These are phyloP conservation scores for Sminthurinus signatus DNA, from an alignment of 1,140 invertebrate species.

Conservation along the genomic window DNA sequence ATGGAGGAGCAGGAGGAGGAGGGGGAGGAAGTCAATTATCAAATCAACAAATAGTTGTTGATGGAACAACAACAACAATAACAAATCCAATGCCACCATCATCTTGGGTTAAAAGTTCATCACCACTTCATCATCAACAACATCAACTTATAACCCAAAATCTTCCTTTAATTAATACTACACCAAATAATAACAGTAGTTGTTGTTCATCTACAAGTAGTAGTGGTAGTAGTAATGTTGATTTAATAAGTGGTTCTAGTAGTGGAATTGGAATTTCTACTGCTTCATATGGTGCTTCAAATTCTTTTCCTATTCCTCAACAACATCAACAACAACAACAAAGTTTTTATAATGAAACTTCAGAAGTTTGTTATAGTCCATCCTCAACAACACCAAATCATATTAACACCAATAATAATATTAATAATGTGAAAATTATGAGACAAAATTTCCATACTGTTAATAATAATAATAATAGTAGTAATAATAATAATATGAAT, in stretches of 20 bases:
- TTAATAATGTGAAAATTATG: no score
- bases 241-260: background rate
- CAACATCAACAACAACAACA: conserved; percentile 6
- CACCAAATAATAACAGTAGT: background rate
- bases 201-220: conserved; percentile 12
- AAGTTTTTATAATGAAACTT: background rate
- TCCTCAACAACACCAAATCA: background rate
- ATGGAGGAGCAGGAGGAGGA: background rate
- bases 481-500: background rate
- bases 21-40: conserved; percentile 13
- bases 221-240: background rate
- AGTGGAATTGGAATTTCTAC: background rate
- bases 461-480: background rate
- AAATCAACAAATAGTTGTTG: no score
- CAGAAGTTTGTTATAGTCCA: background rate
- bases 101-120: conserved; percentile 27
- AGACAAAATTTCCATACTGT: background rate
- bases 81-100: conserved; percentile 27
- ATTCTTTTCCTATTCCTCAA: background rate
- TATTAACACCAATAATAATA: no score
- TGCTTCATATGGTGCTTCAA: conserved; percentile 8
- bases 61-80: no score
- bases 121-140: conserved; percentile 6
- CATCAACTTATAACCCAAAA: background rate
- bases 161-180: background rate